A percentile compares a stretch with the other conserved stretches of the same genome.
phyloP scores from a whole-genome alignment of 1,140 invertebrate genomes.

The Drosophila repleta region DNA sequence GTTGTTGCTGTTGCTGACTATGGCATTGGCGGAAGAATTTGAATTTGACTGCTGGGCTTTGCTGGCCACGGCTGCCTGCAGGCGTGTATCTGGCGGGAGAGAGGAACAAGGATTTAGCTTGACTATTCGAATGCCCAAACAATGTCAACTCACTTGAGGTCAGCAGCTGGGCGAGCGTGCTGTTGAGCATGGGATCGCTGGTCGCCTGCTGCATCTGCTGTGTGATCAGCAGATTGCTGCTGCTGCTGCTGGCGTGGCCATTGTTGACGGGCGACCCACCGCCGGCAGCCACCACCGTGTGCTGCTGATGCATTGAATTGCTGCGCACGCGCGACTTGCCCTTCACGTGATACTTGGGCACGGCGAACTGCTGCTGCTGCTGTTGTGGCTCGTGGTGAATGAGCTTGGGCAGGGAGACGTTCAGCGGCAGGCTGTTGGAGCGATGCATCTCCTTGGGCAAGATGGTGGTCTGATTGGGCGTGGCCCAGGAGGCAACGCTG shows the following conservation, averaged over 20 bases:
- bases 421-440: conserved; percentile 86
- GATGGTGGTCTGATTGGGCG: conserved; percentile 54
- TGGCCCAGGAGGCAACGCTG: conserved; percentile 63
- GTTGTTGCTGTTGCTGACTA: conserved; percentile 52
- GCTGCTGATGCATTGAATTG: conserved; percentile 83
- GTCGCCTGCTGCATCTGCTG: conserved; percentile 66
- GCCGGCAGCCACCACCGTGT: conserved; percentile 51
- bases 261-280: conserved; percentile 48
- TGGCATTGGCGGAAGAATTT: conserved; percentile 72
- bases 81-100: conserved; percentile 52
- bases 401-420: conserved; percentile 81
- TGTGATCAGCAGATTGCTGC: conserved; percentile 55
- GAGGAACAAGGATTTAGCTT: not conserved
- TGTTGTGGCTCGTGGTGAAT: conserved; percentile 48
- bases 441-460: conserved; percentile 85
- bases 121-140: not conserved
- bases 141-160: conserved; percentile 57
- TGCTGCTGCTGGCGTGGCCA: conserved; percentile 31
- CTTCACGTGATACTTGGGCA: conserved; percentile 76
- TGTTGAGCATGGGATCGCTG: conserved; percentile 84
- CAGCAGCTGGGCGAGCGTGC: conserved; percentile 76
- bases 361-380: conserved; percentile 54
- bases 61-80: conserved; percentile 74
- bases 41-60: conserved; percentile 59
- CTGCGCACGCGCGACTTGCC: conserved; percentile 75